Base-by-base conservation (phyloP, 30 jellyfish, hydroid and myxozoan species). In the Phacellophora camtschatica region DNA sequence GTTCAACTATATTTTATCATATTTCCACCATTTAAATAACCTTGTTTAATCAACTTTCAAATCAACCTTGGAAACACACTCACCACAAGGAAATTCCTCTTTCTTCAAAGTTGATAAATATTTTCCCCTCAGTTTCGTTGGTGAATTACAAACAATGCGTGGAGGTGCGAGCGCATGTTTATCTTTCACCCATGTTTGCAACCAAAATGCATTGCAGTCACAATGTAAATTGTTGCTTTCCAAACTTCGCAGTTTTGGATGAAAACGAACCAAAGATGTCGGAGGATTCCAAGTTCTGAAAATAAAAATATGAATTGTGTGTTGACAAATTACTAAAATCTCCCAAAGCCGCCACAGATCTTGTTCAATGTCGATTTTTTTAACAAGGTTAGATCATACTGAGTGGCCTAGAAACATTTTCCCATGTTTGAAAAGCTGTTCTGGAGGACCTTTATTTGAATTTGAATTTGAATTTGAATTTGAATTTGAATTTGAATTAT, bases 211-310 rank as follows among this genome's bases (percentile, higher is more conserved):
- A 55, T 90, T 68, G 90, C 98, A 90, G 43, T 90, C 96, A 65
- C 98, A 90, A 23, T 90, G 88, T 27, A 90, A 72, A 41, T 62
- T 66, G 72, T 90, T 90, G 59, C 96, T 90, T 67, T 68, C 69
- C 5, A 90, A 37, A 48, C 45, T 31, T n/a, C 80, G 87, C 61
- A 90, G 77, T 39, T 28, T 61, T 43, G 88, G 91, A 50, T 87
- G 75, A n/a, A 95, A 42, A 16, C 86, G 88, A 5, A 76, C 66
- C 66, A 90, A 59, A n/a, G 81, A 9, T 27, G 80, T 24, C 12
- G 95, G 95, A 1, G 98, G 96, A 51, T 90, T 74, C 98, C 98
- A 90, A 0, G 92, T 70, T 9, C 98, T 90, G 45, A 2, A 66
- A 30, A 22, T 18, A 57, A 66, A 8, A 46, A 29, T 3, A 3